A percentile compares a stretch with the other conserved stretches of the same genome.
Conservation (phyloP, 2,797 vertebrate genomes). For the Premnoplex brunnescens region DNA sequence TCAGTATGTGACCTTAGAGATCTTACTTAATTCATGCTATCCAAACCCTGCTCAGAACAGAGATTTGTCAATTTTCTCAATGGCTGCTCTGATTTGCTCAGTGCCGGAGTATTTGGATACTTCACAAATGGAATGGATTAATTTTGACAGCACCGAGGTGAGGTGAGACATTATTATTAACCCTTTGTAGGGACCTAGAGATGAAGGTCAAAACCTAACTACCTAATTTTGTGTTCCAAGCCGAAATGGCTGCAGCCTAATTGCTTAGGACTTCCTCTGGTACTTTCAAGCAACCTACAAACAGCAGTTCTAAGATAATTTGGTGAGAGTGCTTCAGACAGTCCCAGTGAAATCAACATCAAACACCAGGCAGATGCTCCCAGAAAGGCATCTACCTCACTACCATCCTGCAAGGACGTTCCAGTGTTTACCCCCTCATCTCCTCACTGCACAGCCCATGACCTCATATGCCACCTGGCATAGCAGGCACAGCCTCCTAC, state of each 20-base stretch:
- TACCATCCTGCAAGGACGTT: not conserved
- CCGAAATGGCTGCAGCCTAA: not conserved
- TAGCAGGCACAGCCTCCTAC: not conserved
- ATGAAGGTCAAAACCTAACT: conserved; percentile 22
- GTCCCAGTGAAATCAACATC: not conserved
- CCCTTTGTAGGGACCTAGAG: not conserved
- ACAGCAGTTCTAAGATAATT: not conserved
- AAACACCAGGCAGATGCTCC: not conserved
- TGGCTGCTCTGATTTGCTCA: not conserved
- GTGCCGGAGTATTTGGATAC: not conserved
- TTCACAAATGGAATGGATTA: conserved; percentile 14
- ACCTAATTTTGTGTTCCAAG: conserved; percentile 23
- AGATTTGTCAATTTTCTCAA: conserved; percentile 30
- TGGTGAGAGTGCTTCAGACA: not conserved
- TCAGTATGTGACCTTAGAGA: conserved; percentile 8
- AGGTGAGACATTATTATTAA: not conserved
- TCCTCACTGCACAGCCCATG: not conserved
- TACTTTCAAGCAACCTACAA: not conserved
- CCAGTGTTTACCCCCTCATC: not conserved
- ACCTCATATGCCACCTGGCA: not conserved
- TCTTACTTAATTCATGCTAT: conserved; percentile 19
- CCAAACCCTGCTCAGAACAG: not conserved
- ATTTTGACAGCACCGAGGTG: not conserved
- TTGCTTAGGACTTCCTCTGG: not conserved
- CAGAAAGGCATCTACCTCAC: not conserved